Percentiles rank a stretch among this genome's conserved stretches.
Evolutionary conservation across 1,140 invertebrate species (phyloP).

Genomic region (Drosophila lacteicornis): DNA sequence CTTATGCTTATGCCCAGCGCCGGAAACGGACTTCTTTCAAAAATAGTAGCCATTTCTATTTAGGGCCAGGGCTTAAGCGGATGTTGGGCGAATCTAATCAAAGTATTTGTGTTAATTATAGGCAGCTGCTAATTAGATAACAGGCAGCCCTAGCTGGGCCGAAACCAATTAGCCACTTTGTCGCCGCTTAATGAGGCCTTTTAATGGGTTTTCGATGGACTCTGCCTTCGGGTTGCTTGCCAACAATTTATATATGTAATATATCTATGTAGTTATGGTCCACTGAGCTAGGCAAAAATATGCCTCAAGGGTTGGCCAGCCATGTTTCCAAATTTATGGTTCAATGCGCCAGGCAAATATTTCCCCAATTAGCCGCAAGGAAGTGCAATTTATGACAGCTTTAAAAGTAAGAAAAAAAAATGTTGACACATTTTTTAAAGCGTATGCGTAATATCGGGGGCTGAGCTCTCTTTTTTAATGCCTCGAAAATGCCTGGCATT

Average conservation of each 20-base stretch:
- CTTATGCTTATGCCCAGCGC: constrained; percentile 1
- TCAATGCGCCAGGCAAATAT: not conserved
- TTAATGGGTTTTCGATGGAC: constrained; percentile 51
- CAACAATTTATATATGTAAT: constrained; percentile 10
- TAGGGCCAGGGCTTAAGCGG: constrained; percentile 1
- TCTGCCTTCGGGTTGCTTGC: not conserved
- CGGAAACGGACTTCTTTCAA: constrained; percentile 12
- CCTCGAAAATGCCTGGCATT: not conserved
- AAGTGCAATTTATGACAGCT: constrained; percentile 6
- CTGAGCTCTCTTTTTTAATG: not conserved
- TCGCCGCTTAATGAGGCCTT: constrained; percentile 39
- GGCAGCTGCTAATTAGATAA: constrained; percentile 37
- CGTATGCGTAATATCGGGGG: constrained; percentile 4
- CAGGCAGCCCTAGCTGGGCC: constrained; percentile 12
- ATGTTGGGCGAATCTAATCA: constrained; percentile 30
- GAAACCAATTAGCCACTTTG: constrained; percentile 54
- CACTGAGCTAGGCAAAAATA: constrained; percentile 1
- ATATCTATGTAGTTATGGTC: constrained; percentile 10
- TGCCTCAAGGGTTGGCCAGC: not conserved
- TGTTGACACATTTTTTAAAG: not conserved
- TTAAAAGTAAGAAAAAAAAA: constrained; percentile 4
- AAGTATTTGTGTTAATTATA: constrained; percentile 49
- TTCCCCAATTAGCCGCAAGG: constrained; percentile 7
- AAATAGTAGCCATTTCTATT: constrained; percentile 15
- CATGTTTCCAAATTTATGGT: constrained; percentile 34